Evolutionary conservation across 2,888 invertebrate species (phyloP).

Genomic region (Eumerus sabulonum): DNA sequence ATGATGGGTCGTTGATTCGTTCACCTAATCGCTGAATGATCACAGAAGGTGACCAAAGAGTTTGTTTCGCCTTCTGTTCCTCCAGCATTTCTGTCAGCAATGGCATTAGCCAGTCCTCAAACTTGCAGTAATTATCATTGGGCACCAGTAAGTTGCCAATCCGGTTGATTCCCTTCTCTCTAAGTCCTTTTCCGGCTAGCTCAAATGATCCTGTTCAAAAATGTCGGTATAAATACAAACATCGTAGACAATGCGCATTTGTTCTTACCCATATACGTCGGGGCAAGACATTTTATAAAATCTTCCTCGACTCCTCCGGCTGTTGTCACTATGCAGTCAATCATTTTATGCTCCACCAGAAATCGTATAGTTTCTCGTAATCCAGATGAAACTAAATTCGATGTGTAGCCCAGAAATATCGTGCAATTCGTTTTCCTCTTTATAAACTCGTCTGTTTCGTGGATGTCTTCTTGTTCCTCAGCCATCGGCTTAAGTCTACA

Average conservation of each 20-base stretch:
- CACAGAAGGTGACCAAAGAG: conserved; percentile 95
- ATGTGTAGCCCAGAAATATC: conserved; percentile 97
- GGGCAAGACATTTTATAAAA: conserved; percentile 97
- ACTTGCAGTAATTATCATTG: conserved; percentile 98
- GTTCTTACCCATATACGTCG: conserved; percentile 89
- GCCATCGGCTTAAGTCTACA: conserved; percentile 85
- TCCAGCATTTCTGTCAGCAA: conserved; percentile 92
- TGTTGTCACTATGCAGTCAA: conserved; percentile 98
- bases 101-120: conserved; percentile 98
- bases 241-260: background rate
- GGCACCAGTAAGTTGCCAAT: conserved; percentile 96
- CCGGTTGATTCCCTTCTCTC: conserved; percentile 91
- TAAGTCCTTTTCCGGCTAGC: conserved; percentile 87
- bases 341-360: conserved; percentile 90
- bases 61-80: conserved; percentile 88
- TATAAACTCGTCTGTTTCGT: conserved; percentile 90
- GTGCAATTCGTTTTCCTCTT: conserved; percentile 90
- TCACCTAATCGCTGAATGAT: conserved; percentile 90
- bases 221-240: too few species aligned
- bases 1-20: conserved; percentile 92
- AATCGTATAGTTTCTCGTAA: conserved; percentile 94
- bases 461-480: conserved; percentile 83
- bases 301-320: conserved; percentile 99
- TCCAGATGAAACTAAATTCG: conserved; percentile 97
- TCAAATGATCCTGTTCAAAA: conserved; percentile 83